Conservation (phyloP, 1,140 invertebrate species). For the Diabrotica virgifera region DNA sequence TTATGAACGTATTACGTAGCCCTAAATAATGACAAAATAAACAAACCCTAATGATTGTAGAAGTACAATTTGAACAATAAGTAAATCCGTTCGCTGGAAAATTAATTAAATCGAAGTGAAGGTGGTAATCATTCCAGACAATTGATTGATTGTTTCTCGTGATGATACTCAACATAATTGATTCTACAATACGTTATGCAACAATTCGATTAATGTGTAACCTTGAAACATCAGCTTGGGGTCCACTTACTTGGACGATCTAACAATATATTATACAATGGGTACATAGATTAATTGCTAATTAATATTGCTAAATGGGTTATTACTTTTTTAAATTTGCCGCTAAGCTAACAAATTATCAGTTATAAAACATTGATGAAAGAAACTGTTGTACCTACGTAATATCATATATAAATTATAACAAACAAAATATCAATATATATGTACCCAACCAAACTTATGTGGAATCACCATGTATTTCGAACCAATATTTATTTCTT, state of each 20-base stretch:
- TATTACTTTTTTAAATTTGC: no score
- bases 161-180: conserved; percentile 11
- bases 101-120: conserved; percentile 9
- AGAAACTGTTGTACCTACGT: no score
- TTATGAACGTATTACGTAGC: not conserved
- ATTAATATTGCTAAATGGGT: not conserved
- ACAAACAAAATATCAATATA: no score
- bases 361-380: no score
- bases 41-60: not conserved
- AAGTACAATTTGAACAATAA: not conserved
- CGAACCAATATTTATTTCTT: no score
- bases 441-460: no score
- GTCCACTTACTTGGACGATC: not conserved
- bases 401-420: no score
- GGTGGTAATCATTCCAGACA: conserved; percentile 11
- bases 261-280: not conserved
- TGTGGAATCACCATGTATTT: no score
- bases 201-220: conserved; percentile 3
- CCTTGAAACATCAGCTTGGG: conserved; percentile 1
- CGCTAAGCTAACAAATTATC: no score
- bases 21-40: not conserved
- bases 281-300: not conserved
- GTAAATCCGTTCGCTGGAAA: not conserved
- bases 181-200: conserved; percentile 5
- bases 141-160: conserved; percentile 9